Base-by-base conservation (phyloP, 2,113 vertebrate genomes). In the Misgurnus mizolepis region DNA sequence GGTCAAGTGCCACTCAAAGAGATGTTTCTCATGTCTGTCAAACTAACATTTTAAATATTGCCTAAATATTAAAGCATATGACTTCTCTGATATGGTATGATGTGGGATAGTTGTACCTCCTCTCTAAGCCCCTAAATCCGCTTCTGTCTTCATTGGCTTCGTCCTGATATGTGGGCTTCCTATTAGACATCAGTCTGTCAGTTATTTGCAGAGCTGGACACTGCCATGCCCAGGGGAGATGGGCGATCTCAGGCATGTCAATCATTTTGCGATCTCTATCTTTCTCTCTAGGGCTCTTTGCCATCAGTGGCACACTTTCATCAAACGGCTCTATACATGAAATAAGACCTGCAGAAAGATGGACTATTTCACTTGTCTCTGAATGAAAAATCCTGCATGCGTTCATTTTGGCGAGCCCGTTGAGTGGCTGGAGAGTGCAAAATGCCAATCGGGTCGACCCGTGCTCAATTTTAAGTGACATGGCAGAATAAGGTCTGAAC, bases 381-480 rank as follows among this genome's bases (percentile, higher is more conserved):
- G 39, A 7, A 18, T 58, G 12, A 18, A n/a, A 73, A 76, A 67
- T 58, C 49, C 74, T 9, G 41, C 39, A 58, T 43, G 75, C 14
- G 50, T 78, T 78, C 49, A 56, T 81, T 56, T 60, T 39, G 22
- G 62, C 39, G 14, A 55, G 40, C 68, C 55, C 18, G 8, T 15
- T 50, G 75, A 78, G 69, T 71, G 78, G 53, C 78, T 64, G 27
- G 67, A 76, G 61, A 77, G 72, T 14, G 47, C n/a, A 55, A 47
- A 47, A 81, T 81, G 80, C 68, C 79, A 69, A 69, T 15, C 49
- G 53, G 69, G 27, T 67, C 64, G 49, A 12, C 39, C 68, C 83
- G 64, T 7, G 5, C 61, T 49, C 78, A 84, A 84, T 78, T 56
- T 78, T 78, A 78, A 81, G 75, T 75, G 80, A 84, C 70, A 80